phyloP scores from a whole-genome alignment of 2,113 vertebrate species.

The Dasyornis broadbenti region DNA sequence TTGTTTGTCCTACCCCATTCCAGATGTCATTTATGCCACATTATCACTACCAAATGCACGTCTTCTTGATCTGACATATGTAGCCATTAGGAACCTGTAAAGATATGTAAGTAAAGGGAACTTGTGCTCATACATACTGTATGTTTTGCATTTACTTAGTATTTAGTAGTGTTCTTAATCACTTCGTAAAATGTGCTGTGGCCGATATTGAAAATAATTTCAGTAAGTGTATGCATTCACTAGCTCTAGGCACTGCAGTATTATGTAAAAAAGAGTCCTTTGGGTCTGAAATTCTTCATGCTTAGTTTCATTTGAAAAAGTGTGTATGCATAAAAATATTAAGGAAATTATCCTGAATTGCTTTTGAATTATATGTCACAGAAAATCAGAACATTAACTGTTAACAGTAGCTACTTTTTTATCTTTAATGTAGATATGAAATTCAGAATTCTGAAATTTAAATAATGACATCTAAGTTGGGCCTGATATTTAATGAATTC shows the following conservation, averaged over 20 bases:
- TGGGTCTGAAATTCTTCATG: not conserved
- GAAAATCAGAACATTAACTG: not conserved
- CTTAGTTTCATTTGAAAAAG: not conserved
- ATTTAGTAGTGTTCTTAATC: not conserved
- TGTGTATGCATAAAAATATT: not conserved
- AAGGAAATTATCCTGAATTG: not conserved
- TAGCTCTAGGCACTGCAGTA: not conserved
- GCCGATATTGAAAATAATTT: not conserved
- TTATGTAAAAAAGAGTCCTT: not conserved
- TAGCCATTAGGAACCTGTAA: not conserved
- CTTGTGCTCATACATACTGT: not conserved
- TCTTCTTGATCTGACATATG: not conserved
- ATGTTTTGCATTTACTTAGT: not conserved
- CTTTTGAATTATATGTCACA: not conserved
- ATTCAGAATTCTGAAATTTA: not conserved
- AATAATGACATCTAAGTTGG: not conserved
- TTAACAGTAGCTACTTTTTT: not conserved
- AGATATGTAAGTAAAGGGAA: not conserved
- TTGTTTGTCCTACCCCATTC: not conserved
- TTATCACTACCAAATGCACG: conserved; percentile 2
- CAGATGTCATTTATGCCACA: conserved; percentile 24
- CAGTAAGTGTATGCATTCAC: not conserved
- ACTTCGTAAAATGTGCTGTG: not conserved
- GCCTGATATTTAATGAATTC: not conserved
- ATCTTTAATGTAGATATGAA: not conserved